phyloP scores from a whole-genome alignment of 1,140 invertebrate species.

The Plectrocnemia conspersa region DNA sequence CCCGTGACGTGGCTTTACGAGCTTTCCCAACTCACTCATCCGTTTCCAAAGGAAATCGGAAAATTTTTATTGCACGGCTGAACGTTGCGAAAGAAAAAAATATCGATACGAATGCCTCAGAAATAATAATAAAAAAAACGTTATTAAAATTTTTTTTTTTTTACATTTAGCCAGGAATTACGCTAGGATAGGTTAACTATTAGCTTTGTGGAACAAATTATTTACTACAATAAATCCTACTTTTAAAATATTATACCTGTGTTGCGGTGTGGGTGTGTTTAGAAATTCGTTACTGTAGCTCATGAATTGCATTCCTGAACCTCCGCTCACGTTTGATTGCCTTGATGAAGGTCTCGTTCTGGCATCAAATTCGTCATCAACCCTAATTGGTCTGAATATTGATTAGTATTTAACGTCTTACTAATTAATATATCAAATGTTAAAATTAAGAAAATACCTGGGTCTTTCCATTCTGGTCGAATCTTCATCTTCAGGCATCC shows the following conservation, averaged over 20 bases:
- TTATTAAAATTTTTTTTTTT: background rate
- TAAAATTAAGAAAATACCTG: conserved; percentile 40
- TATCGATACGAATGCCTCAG: no score
- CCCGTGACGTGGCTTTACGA: background rate
- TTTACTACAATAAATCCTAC: background rate
- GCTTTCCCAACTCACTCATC: background rate
- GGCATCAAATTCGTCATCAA: conserved; percentile 28
- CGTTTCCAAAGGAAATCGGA: background rate
- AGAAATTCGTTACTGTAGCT: conserved; percentile 46
- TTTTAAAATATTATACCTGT: conserved; percentile 18
- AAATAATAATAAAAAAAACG: no score
- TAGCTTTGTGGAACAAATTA: background rate
- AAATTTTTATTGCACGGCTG: conserved; percentile 3
- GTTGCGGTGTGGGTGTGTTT: conserved; percentile 32
- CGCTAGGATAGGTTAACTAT: background rate
- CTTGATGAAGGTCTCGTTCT: conserved; percentile 26
- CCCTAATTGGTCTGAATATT: conserved; percentile 23
- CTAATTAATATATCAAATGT: conserved; percentile 1
- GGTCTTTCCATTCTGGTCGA: conserved; percentile 65
- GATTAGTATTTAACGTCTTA: background rate
- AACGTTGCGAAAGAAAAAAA: no score
- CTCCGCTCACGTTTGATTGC: conserved; percentile 32
- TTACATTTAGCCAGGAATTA: background rate
- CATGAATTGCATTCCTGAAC: conserved; percentile 38
- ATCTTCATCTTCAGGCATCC: conserved; percentile 71